These are phyloP conservation scores for Artibeus jamaicensis DNA, from an alignment of 2,797 vertebrate species.

Conservation along the genomic window DNA sequence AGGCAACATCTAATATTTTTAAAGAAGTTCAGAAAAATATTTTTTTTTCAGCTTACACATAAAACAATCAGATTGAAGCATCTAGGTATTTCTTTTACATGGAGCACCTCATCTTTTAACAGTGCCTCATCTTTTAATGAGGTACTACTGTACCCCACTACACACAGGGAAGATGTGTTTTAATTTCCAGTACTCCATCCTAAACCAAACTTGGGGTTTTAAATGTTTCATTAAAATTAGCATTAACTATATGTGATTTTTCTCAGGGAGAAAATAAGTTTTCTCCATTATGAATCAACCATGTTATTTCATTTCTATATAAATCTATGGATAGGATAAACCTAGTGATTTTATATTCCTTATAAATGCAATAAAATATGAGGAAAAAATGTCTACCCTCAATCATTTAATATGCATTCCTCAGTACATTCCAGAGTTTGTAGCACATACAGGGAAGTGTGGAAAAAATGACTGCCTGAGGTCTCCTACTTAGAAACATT, in stretches of 20 bases:
- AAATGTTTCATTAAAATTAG: conserved; percentile 20
- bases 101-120: not conserved
- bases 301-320: conserved; percentile 45
- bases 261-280: not conserved
- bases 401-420: conserved; percentile 51
- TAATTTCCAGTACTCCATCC: conserved; percentile 27
- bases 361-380: conserved; percentile 56
- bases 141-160: not conserved
- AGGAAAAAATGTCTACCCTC: conserved; percentile 24
- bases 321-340: conserved; percentile 45
- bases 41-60: not conserved
- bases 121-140: conserved; percentile 26
- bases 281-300: conserved; percentile 32
- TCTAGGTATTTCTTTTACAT: not conserved
- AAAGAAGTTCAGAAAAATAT: not conserved
- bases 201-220: not conserved
- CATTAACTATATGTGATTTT: conserved; percentile 28
- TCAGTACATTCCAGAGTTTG: conserved; percentile 58
- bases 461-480: conserved; percentile 60
- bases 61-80: not conserved
- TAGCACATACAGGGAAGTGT: conserved; percentile 22
- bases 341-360: conserved; percentile 46
- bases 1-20: not conserved
- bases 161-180: not conserved
- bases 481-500: conserved; percentile 53